These are phyloP conservation scores for Hephaestus fuliginosus DNA, from an alignment of 2,797 vertebrate species.

Conservation along the genomic window DNA sequence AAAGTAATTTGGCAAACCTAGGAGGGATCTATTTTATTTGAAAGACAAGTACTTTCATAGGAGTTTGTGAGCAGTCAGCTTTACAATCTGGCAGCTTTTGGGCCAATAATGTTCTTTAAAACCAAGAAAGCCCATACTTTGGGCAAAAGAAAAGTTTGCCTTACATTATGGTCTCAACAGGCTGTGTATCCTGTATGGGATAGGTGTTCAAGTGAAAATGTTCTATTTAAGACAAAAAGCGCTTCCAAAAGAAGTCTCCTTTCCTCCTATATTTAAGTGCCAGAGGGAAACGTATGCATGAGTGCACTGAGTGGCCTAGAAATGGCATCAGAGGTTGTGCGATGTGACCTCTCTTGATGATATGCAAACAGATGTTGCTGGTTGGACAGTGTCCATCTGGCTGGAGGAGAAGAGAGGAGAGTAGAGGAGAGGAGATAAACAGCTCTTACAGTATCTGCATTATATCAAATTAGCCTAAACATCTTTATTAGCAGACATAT, in stretches of 20 bases:
- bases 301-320: constrained; percentile 72
- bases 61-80: background rate
- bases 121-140: background rate
- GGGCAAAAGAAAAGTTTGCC: background rate
- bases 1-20: background rate
- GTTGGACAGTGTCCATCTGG: constrained; percentile 62
- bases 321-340: constrained; percentile 62
- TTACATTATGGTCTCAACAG: background rate
- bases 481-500: background rate
- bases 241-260: constrained; percentile 29
- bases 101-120: no score
- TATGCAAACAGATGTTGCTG: constrained; percentile 74
- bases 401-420: constrained; percentile 17
- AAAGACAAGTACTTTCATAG: background rate
- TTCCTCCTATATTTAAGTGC: constrained; percentile 38
- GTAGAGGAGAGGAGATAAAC: constrained; percentile 7
- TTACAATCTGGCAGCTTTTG: no score
- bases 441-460: constrained; percentile 15
- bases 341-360: constrained; percentile 69
- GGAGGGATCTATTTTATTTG: background rate
- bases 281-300: constrained; percentile 55
- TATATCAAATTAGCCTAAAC: constrained; percentile 2
- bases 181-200: no score
- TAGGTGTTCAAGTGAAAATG: constrained; percentile 8
- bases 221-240: constrained; percentile 14